These are phyloP conservation scores for Torymus aiolomorphi DNA, from an alignment of 2,888 invertebrate species.

Conservation along the genomic window DNA sequence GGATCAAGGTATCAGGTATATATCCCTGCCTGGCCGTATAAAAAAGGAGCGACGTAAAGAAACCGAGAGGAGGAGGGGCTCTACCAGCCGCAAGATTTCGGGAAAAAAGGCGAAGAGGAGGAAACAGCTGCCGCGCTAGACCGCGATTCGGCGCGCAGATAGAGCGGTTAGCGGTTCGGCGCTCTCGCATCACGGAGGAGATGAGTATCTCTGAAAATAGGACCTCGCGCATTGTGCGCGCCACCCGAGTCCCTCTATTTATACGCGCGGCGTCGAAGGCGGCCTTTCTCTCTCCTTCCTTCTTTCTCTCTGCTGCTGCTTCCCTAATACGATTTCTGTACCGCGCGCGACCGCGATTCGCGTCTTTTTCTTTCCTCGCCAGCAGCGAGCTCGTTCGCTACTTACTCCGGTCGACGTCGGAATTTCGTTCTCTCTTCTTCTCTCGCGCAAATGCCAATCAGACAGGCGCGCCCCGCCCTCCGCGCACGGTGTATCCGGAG, in stretches of 20 bases:
- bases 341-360: conserved; percentile 5
- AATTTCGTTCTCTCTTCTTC: conserved; percentile 3
- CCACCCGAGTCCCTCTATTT: conserved; percentile 26
- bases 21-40: background rate
- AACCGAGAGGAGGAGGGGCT: conserved; percentile 9
- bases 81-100: background rate
- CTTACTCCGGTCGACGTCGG: background rate
- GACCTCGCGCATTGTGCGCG: conserved; percentile 65
- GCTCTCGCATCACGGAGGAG: conserved; percentile 55
- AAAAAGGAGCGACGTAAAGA: background rate
- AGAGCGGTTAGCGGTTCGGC: conserved; percentile 64
- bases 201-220: conserved; percentile 74
- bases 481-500: background rate
- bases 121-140: conserved; percentile 64
- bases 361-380: background rate
- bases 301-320: background rate
- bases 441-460: conserved; percentile 46
- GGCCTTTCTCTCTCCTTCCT: background rate
- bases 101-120: background rate
- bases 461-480: conserved; percentile 42
- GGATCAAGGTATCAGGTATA: conserved; percentile 40
- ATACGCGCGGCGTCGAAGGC: conserved; percentile 9
- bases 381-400: too few relatives aligned
- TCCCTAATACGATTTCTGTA: background rate
- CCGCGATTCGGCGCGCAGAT: conserved; percentile 66